These are phyloP conservation scores for Sisor rabdophorus DNA, from an alignment of 2,113 vertebrate species.

Conservation along the genomic window DNA sequence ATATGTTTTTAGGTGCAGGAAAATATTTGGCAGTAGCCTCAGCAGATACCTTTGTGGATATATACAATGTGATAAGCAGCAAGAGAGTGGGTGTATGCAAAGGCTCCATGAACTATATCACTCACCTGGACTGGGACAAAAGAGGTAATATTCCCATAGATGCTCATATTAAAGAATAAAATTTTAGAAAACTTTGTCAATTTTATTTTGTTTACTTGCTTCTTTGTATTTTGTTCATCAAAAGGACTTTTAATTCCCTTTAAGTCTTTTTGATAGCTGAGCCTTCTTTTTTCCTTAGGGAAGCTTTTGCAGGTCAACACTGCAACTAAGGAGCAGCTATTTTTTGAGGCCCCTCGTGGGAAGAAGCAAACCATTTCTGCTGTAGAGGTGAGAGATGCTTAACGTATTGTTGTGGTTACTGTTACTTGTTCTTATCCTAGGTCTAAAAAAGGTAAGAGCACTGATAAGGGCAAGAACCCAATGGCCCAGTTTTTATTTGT, in stretches of 20 bases:
- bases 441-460: constrained; percentile 54
- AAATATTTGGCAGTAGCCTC: constrained; percentile 96
- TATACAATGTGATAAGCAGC: constrained; percentile 96
- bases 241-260: neutral
- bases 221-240: neutral
- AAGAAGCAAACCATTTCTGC: constrained; percentile 87
- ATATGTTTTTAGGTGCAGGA: constrained; percentile 69
- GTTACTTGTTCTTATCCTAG: constrained; percentile 47
- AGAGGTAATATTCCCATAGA: constrained; percentile 69
- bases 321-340: constrained; percentile 93
- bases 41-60: constrained; percentile 91
- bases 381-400: constrained; percentile 77
- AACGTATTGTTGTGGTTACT: constrained; percentile 32
- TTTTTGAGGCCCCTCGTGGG: constrained; percentile 96
- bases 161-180: neutral
- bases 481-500: constrained; percentile 63
- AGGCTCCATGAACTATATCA: constrained; percentile 89
- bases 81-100: constrained; percentile 95
- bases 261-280: neutral
- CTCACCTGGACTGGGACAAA: constrained; percentile 92
- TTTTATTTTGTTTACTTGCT: too few relatives aligned
- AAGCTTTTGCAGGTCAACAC: constrained; percentile 97
- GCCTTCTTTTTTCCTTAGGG: constrained; percentile 67
- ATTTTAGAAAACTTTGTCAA: neutral
- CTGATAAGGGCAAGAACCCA: constrained; percentile 60